Percentiles rank a stretch among this genome's conserved stretches.
Conservation (phyloP, 2,797 vertebrate genomes). For the Enoplosus armatus region DNA sequence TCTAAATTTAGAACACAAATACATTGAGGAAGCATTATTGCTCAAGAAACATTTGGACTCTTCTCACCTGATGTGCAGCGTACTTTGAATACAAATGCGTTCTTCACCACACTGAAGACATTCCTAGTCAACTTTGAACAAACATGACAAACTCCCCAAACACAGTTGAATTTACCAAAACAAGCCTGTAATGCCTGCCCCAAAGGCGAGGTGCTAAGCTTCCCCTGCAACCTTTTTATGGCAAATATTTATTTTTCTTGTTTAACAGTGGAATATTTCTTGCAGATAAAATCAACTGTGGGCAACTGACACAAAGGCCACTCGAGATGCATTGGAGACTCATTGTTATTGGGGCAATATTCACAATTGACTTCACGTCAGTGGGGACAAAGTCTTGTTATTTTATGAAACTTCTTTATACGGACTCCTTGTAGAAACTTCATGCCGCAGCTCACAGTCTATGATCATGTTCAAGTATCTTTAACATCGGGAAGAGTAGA, state of each 20-base stretch:
- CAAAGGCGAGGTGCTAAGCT: background rate
- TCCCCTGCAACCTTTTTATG: background rate
- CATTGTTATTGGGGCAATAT: background rate
- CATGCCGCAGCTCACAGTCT: background rate
- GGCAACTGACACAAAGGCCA: background rate
- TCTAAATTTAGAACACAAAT: background rate
- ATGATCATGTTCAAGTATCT: background rate
- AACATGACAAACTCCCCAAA: background rate
- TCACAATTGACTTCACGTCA: background rate
- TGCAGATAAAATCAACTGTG: background rate
- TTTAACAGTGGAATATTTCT: background rate
- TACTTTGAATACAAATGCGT: background rate
- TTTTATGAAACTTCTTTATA: too few relatives aligned
- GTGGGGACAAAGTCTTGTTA: background rate
- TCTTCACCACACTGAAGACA: background rate
- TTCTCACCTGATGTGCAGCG: background rate
- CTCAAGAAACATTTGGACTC: background rate
- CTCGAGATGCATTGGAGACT: background rate
- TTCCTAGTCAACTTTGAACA: background rate
- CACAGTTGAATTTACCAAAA: background rate
- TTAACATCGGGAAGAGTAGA: background rate
- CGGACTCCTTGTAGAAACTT: background rate
- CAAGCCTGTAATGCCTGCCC: background rate
- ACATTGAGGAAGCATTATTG: background rate
- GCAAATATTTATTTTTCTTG: constrained; percentile 13